Evolutionary conservation across 1,140 invertebrate species (phyloP), one percentile per base, ranked within the genome.

Genomic region (Chymomyza costata): DNA sequence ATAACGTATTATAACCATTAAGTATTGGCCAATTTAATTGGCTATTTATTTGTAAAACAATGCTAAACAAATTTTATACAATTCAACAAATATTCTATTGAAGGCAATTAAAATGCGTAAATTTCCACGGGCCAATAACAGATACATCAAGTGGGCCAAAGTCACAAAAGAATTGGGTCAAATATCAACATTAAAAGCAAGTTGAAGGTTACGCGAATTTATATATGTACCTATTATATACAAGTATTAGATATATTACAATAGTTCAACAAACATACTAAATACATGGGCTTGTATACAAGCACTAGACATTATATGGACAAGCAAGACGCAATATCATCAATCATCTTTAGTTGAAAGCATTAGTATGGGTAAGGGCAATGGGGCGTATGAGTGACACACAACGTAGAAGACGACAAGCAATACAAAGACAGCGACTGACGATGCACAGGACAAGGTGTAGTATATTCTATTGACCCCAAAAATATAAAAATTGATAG

Each of bases 301-400:
- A 5, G 21, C 21, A 25, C 21, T 18, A 19, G 11, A 34, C 35
- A 54, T 60, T 54, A 32, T 48, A 54, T 43, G 51, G 51, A 55
- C 28, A 34, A 30, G 21, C 8, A 25, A 25, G 3, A n/a, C n/a
- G 8, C 21, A 25, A 25, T 8, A 45, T 80, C 71, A 76, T 76
- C 71, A 76, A 76, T 76, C 71, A 76, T 76, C 71, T 76, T 63
- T 49, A 18, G 48, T 30, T 39, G 50, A 25, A 47, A 51, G 17
- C 48, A 21, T 19, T 32, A 43, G 47, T 7, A 21, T 15, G 10
- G 32, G 19, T 8, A 3, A 8, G 3, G 21, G 3, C 21, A 25
- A 25, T 25, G 21, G 21, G 3, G 21, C 21, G 21, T 25, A 25
- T 25, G 21, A 25, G 21, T 8, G 8, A 25, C 8, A 25, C n/a